Evolutionary conservation across 2,113 vertebrate species (phyloP), one percentile per base, ranked within the genome.

Genomic region (Malurus cyaneus): DNA sequence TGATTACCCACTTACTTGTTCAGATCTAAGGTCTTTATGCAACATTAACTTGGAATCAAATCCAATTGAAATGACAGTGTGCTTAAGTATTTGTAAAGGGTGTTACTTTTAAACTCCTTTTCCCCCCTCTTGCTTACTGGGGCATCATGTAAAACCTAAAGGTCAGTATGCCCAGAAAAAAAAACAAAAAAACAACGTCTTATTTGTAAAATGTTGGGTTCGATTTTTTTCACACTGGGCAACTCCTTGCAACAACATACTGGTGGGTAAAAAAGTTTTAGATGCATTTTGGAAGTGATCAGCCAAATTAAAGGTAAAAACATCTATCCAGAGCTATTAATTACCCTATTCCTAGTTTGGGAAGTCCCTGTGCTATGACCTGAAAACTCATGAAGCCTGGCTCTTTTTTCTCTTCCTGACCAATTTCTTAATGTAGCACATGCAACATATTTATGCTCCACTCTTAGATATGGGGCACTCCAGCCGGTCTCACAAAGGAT

Each of bases 391-490:
- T 6, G 21, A 34, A 65, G 9, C 8, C 13, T 81, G 73, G 7
- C 15, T 47, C 61, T 73, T 78, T 15, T 29, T 53, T 53, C 36
- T 59, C 49, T 44, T 67, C 44, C 54, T 11, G 1, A 32, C 24
- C 42, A 14, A 6, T 64, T 81, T 64, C 15, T 61, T 46, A 74
- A 57, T n/a, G n/a, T 31, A 61, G 17, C 41, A 62, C 31, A 11
- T 12, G 15, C n/a, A 21, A 28, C 26, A 11, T 21, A 16, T 29
- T 39, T 44, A 15, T 60, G 74, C 42, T 88, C 47, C 23, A 19
- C 6, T 32, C 2, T 59, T 52, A 4, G n/a, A 5, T 29, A 50
- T 3, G 34, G 6, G 6, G 7, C 1, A 2, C 39, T 72, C 16
- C 65, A 41, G 41, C 41, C 3, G 5, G 6, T 61, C 46, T 36